phyloP scores from a whole-genome alignment of 2,113 vertebrate species.

The Neopipo cinnamomea region DNA sequence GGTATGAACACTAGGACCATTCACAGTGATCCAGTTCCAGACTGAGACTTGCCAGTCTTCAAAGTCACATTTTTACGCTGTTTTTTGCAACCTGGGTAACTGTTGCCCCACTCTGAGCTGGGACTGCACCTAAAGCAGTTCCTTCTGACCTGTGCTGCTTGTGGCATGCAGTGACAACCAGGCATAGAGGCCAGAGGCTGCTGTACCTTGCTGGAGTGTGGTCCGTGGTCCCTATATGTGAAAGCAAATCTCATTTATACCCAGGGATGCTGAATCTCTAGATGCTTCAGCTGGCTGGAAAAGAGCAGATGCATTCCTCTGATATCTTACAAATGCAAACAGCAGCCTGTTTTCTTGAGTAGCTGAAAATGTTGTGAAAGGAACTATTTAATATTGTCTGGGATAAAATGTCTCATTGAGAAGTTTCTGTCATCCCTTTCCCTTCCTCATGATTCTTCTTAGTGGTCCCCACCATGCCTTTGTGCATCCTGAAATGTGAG shows the following conservation, averaged over 20 bases:
- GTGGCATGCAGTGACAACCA: not conserved
- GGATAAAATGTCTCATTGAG: not conserved
- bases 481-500: not conserved
- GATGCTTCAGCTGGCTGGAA: not conserved
- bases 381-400: not conserved
- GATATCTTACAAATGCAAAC: not conserved
- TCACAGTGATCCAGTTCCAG: not conserved
- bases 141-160: not conserved
- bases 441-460: not conserved
- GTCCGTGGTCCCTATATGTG: not conserved
- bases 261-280: not conserved
- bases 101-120: not conserved
- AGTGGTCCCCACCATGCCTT: not conserved
- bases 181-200: not conserved
- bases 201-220: not conserved
- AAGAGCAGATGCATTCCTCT: not conserved
- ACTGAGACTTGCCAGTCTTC: not conserved
- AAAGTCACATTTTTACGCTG: not conserved
- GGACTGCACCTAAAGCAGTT: not conserved
- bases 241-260: not conserved
- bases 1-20: not conserved
- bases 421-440: not conserved
- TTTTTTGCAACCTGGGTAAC: not conserved
- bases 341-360: not conserved
- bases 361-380: not conserved